These are phyloP conservation scores for Yponomeuta evonymella DNA, from an alignment of 2,888 invertebrate genomes.

Conservation along the genomic window DNA sequence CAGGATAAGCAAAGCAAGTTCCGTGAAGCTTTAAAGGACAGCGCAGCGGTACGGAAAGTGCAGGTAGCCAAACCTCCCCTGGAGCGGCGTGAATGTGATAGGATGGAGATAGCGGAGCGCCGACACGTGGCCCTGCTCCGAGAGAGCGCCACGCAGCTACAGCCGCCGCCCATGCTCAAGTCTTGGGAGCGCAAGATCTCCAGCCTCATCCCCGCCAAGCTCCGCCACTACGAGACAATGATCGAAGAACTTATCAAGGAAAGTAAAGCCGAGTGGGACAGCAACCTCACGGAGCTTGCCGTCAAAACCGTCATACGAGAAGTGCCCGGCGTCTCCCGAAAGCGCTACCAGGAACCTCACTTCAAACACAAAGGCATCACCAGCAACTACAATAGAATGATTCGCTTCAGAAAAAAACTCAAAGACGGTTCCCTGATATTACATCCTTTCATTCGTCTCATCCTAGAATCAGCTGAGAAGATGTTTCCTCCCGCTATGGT, in stretches of 20 bases:
- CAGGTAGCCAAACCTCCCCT: conserved; percentile 45
- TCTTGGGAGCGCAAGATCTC: conserved; percentile 78
- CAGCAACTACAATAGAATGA: conserved; percentile 73
- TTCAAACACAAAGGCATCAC: conserved; percentile 80
- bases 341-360: conserved; percentile 61
- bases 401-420: conserved; percentile 74
- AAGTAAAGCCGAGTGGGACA: conserved; percentile 75
- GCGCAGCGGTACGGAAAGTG: conserved; percentile 55
- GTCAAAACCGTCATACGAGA: conserved; percentile 79
- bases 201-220: conserved; percentile 68
- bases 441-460: conserved; percentile 78
- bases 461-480: conserved; percentile 70
- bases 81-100: conserved; percentile 56
- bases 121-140: conserved; percentile 73
- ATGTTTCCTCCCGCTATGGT: conserved; percentile 74
- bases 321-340: conserved; percentile 69
- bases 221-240: conserved; percentile 73
- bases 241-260: conserved; percentile 73
- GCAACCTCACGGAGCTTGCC: conserved; percentile 77
- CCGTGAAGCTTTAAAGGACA: conserved; percentile 56
- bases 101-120: conserved; percentile 64
- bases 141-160: conserved; percentile 74
- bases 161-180: conserved; percentile 77
- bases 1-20: conserved; percentile 33
- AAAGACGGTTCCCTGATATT: conserved; percentile 75